These are phyloP conservation scores for Strongylocentrotus purpuratus DNA, from an alignment of 35 echinoderm and acorn worm species.

Conservation along the genomic window DNA sequence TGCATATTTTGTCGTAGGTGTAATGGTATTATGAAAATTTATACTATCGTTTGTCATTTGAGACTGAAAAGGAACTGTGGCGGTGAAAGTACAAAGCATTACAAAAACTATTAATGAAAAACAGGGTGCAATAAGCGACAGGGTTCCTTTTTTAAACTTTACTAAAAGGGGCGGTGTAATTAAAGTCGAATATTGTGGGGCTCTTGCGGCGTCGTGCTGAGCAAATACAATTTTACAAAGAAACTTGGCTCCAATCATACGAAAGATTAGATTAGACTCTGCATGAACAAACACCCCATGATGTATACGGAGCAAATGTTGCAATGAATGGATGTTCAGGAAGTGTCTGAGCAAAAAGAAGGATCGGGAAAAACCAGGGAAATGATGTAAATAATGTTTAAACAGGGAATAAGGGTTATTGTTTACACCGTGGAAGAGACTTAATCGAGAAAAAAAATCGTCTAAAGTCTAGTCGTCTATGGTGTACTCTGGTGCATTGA, in stretches of 20 bases:
- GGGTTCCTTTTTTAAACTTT: too few species aligned
- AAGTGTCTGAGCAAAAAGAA: background rate
- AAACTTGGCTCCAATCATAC: background rate
- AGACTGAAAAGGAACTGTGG: too few species aligned
- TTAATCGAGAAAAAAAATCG: background rate
- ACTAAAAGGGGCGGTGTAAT: background rate
- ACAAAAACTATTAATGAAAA: too few species aligned
- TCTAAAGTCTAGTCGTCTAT: too few species aligned
- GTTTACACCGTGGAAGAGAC: background rate
- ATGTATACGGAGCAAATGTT: background rate
- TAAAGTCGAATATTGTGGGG: background rate
- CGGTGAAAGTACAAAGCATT: too few species aligned
- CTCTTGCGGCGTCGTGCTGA: background rate
- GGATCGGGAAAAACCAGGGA: background rate
- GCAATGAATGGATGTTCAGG: background rate
- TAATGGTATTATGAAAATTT: too few species aligned
- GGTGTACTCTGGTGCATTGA: too few species aligned
- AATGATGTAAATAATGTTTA: background rate
- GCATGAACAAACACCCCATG: background rate
- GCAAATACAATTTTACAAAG: constrained; percentile 11
- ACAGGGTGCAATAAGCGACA: too few species aligned
- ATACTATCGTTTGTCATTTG: too few species aligned
- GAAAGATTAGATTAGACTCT: background rate
- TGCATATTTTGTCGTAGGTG: too few species aligned
- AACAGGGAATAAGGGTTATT: background rate